Evolutionary conservation across 2,888 invertebrate species (phyloP), one percentile per base, ranked within the genome.

Genomic region (Brachynemurus nebulosus): DNA sequence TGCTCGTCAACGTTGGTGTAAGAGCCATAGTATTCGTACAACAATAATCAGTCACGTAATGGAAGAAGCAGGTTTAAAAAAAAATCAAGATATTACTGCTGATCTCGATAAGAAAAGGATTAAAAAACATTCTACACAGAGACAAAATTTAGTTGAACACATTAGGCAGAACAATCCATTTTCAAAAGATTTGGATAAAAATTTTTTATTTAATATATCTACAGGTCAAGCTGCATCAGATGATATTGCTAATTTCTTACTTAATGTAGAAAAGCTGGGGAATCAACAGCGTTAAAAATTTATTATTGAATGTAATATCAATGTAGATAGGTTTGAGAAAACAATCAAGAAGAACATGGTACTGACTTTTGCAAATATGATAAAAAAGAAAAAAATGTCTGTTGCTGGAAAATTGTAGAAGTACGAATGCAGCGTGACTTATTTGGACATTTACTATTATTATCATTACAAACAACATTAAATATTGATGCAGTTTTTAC

Each of bases 401-500:
- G 19, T 52, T 42, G 50, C 50, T 49, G 51, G 45, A n/a, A n/a
- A n/a, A n/a, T n/a, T n/a, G n/a, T n/a, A n/a, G 53, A 55, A 45
- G 38, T 56, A 4, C 16, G 45, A 35, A 45, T 55, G 25, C 54
- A 55, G 46, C 35, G 53, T 33, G 27, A 27, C 12, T 2, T 27
- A 27, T 27, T 27, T 27, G 27, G 27, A n/a, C 27, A n/a, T 5
- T 2, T 54, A 17, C 37, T 55, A 7, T 48, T 35, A 4, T 42
- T 55, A 33, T 52, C 53, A 17, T 42, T 52, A 36, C 42, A 53
- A 12, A 9, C 49, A 2, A 45, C 47, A 23, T 33, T 51, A 12
- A 45, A 54, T 45, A 40, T 53, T 12, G 45, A 20, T 3, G 53
- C 54, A 47, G 40, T 57, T 42, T 40, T 59, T n/a, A 48, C 53